Conservation (phyloP, 1,140 invertebrate genomes). For the Scaptomyza montana region DNA sequence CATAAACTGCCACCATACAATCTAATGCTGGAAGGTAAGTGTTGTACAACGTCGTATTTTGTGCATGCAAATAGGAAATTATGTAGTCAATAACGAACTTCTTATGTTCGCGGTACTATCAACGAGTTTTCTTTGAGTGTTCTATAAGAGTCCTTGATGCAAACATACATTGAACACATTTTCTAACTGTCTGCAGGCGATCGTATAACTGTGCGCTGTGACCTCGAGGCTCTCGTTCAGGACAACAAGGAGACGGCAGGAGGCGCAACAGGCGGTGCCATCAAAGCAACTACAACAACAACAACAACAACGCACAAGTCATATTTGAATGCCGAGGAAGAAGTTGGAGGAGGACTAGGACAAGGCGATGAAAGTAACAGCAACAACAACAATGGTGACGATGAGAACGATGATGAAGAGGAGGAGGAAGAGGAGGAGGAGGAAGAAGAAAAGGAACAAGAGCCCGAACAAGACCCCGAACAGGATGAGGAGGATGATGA, state of each 20-base stretch:
- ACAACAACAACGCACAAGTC: slow-evolving; percentile 26
- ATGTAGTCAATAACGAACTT: too few relatives aligned
- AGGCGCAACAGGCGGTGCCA: slow-evolving; percentile 17
- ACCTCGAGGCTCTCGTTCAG: slow-evolving; percentile 89
- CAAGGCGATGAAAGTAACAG: slow-evolving; percentile 26
- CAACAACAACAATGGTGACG: slow-evolving; percentile 16
- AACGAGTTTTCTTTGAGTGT: too few relatives aligned
- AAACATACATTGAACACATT: neutral
- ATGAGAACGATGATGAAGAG: slow-evolving; percentile 33
- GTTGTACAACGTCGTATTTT: too few relatives aligned
- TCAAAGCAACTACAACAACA: slow-evolving; percentile 1
- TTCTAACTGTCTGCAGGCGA: slow-evolving; percentile 85
- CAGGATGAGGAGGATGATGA: slow-evolving; percentile 34
- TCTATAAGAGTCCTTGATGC: too few relatives aligned
- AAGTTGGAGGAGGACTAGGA: slow-evolving; percentile 4
- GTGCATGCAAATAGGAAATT: too few relatives aligned
- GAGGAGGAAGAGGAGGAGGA: slow-evolving; percentile 44
- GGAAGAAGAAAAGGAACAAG: slow-evolving; percentile 14
- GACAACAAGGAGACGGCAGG: slow-evolving; percentile 65
- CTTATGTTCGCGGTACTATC: too few relatives aligned
- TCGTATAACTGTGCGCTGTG: slow-evolving; percentile 90
- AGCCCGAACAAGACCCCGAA: slow-evolving; percentile 8
- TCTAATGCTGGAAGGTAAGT: slow-evolving; percentile 89
- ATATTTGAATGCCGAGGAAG: neutral
- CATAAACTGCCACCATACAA: slow-evolving; percentile 89